These are phyloP conservation scores for Drosophila merina DNA, from an alignment of 2,888 invertebrate species.

Conservation along the genomic window DNA sequence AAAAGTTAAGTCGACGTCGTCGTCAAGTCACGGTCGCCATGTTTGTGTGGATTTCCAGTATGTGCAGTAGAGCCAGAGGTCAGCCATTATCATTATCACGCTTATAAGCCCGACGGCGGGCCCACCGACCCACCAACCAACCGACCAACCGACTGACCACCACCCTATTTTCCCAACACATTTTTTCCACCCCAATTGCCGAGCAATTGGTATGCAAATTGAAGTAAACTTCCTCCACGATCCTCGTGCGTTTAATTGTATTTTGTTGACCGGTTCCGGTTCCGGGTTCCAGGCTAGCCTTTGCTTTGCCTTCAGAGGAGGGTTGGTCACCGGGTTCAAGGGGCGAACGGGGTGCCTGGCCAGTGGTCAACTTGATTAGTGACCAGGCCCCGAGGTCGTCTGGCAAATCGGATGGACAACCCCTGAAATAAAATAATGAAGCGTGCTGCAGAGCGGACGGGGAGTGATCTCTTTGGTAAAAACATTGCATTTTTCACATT, in stretches of 20 bases:
- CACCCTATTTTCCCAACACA: slow-evolving; percentile 53
- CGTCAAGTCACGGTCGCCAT: slow-evolving; percentile 64
- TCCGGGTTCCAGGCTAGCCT: not conserved
- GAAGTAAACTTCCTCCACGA: slow-evolving; percentile 62
- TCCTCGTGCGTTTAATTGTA: slow-evolving; percentile 74
- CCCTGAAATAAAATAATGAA: slow-evolving; percentile 30
- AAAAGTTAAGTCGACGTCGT: slow-evolving; percentile 76
- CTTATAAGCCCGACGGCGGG: slow-evolving; percentile 61
- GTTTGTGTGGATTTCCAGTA: slow-evolving; percentile 51
- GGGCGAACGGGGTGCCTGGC: slow-evolving; percentile 59
- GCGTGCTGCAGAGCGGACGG: slow-evolving; percentile 60
- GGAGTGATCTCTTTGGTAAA: slow-evolving; percentile 82
- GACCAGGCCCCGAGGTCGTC: slow-evolving; percentile 61
- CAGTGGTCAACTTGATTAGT: slow-evolving; percentile 82
- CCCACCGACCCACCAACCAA: slow-evolving; percentile 24
- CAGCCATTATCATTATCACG: slow-evolving; percentile 82
- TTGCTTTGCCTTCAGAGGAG: not conserved
- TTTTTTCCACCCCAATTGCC: slow-evolving; percentile 44
- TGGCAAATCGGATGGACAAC: slow-evolving; percentile 23
- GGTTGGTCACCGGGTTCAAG: slow-evolving; percentile 11
- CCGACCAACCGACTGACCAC: not conserved
- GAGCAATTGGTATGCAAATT: slow-evolving; percentile 79
- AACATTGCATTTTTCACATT: slow-evolving; percentile 80
- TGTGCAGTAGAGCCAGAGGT: slow-evolving; percentile 60
- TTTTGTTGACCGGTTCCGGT: slow-evolving; percentile 54